These are phyloP conservation scores for Psammodynastes pulverulentus DNA, from an alignment of 2,113 vertebrate species.

Conservation along the genomic window DNA sequence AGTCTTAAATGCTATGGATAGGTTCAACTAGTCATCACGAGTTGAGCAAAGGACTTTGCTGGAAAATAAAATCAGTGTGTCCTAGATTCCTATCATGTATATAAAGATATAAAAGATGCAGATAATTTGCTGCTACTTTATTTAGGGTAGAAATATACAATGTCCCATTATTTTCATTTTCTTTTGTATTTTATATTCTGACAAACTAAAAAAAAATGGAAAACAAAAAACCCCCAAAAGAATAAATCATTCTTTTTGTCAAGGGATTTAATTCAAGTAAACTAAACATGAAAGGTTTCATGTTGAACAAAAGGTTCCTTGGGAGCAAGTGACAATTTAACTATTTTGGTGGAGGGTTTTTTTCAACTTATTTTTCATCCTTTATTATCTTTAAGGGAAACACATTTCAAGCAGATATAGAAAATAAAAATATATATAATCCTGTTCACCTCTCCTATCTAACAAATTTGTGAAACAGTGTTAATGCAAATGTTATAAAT, in stretches of 20 bases:
- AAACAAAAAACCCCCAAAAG: neutral
- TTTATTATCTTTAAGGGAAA: neutral
- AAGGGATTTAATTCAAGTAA: neutral
- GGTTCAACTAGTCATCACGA: neutral
- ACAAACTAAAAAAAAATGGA: neutral
- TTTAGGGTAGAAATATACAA: neutral
- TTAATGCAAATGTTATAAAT: neutral
- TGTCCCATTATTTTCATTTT: neutral
- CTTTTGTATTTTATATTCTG: neutral
- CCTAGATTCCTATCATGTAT: neutral
- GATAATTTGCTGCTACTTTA: neutral
- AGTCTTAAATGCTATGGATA: too few species aligned
- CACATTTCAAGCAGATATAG: neutral
- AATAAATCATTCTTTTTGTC: neutral
- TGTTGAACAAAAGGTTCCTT: neutral
- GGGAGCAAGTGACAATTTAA: neutral
- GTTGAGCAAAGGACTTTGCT: neutral
- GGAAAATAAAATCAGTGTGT: neutral
- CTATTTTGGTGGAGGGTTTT: neutral
- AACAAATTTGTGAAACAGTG: conserved; percentile 9
- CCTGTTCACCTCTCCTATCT: neutral
- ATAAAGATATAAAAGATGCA: neutral
- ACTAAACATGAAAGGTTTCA: neutral
- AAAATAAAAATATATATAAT: neutral
- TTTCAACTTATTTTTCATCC: neutral